Evolutionary conservation across 2,888 invertebrate genomes (phyloP), one percentile per base, ranked within the genome.

Genomic region (Apodemia mormo): DNA sequence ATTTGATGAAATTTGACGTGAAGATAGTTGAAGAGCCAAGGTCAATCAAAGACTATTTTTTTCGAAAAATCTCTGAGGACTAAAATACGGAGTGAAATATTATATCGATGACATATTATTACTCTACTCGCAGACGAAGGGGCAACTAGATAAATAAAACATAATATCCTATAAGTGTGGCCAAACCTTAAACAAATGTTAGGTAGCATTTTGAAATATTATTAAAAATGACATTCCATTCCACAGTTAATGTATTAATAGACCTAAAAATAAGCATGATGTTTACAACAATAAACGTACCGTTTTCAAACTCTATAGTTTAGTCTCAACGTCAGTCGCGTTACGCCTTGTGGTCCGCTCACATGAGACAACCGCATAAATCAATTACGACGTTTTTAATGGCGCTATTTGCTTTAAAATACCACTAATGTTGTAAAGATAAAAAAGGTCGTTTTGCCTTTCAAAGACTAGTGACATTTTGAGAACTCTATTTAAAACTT

Each of bases 251-350:
- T 74, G 75, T 77, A 77, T 77, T 74, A 78, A 77, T 74, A 66
- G 72, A 75, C 78, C 83, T 83, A 83, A 82, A 82, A 82, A 82
- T 83, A 83, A 82, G 79, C 78, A 76, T 83, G 82, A 82, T 83
- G 82, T 82, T 83, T 80, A 82, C 78, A 75, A 75, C 75, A 76
- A 74, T 74, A 76, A 45, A 76, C 79, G 80, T 79, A 76, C 79
- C 78, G 80, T 81, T 81, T 80, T 74, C 74, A 76, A 78, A 76
- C 77, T 76, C 68, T 68, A 76, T 79, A 45, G 45, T 45, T 40
- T 45, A 3, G 45, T 79, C 12, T 45, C 45, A 45, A 76, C 79
- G 79, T 77, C 82, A 82, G 80, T 80, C 79, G 79, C 72, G 77
- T 74, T 76, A 78, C 76, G 76, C 76, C 78, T 74, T 74, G 75